Evolutionary conservation across 2,888 invertebrate species (phyloP).

Genomic region (Choristoneura rosaceana): DNA sequence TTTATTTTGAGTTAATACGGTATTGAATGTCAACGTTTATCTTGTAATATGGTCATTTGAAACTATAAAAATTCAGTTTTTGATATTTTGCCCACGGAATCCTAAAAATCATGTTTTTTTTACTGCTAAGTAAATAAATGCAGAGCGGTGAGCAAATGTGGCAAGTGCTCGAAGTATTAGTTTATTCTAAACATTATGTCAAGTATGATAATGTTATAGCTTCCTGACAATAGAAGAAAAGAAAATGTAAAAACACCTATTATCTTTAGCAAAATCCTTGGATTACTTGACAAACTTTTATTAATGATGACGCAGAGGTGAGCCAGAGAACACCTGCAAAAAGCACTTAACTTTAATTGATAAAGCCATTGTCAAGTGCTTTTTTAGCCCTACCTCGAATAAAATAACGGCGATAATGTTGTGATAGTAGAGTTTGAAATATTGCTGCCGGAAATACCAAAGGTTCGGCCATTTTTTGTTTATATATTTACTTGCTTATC

Average conservation of each 20-base stretch:
- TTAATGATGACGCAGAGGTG: not conserved
- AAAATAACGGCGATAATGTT: not conserved
- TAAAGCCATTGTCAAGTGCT: not conserved
- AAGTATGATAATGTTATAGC: not conserved
- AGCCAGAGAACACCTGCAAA: not conserved
- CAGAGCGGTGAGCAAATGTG: too few relatives aligned
- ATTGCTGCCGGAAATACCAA: not conserved
- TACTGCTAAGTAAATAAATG: too few relatives aligned
- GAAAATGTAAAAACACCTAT: not conserved
- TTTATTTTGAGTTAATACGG: too few relatives aligned
- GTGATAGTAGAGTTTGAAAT: not conserved
- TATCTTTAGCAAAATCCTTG: not conserved
- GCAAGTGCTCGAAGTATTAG: not conserved
- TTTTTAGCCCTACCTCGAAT: not conserved
- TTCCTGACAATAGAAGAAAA: not conserved
- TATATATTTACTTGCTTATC: too few relatives aligned
- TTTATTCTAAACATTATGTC: not conserved
- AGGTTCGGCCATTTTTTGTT: too few relatives aligned
- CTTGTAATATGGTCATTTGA: too few relatives aligned
- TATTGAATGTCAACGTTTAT: too few relatives aligned
- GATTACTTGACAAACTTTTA: not conserved
- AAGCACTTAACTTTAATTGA: conserved; percentile 7
- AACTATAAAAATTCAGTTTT: too few relatives aligned
- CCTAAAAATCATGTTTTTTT: too few relatives aligned
- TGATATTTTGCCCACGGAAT: too few relatives aligned